These are phyloP conservation scores for Polymixis lichenea DNA, from an alignment of 2,888 invertebrate species.

Conservation along the genomic window DNA sequence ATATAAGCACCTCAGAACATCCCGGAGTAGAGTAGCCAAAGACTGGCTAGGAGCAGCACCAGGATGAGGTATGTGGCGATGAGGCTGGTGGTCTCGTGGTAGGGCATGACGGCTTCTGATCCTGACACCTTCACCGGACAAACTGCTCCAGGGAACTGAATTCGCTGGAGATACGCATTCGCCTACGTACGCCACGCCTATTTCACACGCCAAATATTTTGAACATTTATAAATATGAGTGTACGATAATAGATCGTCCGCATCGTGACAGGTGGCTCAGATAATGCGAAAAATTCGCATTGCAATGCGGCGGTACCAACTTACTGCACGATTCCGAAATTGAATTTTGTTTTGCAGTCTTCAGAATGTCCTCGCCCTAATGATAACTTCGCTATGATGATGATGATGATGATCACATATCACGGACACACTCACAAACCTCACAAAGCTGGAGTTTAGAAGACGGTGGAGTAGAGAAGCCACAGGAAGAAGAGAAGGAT, in stretches of 20 bases:
- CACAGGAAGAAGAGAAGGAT: constrained; percentile 92
- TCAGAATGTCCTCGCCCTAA: background rate
- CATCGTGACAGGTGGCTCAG: constrained; percentile 75
- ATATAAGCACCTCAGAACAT: constrained; percentile 86
- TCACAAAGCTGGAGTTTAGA: constrained; percentile 72
- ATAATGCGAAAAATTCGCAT: constrained; percentile 59
- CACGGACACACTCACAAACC: constrained; percentile 60
- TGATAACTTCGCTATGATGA: background rate
- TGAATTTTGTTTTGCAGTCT: background rate
- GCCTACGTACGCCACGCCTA: constrained; percentile 80
- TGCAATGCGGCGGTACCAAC: constrained; percentile 11
- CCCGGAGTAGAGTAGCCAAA: constrained; percentile 93
- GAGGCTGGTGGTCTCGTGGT: constrained; percentile 92
- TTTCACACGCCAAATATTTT: constrained; percentile 71
- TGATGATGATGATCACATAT: constrained; percentile 9
- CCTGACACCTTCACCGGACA: constrained; percentile 82
- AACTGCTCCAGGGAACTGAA: constrained; percentile 83
- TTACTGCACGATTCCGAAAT: constrained; percentile 2
- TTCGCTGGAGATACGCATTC: constrained; percentile 71
- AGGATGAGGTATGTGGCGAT: constrained; percentile 93
- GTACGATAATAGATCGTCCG: constrained; percentile 74
- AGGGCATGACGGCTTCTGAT: constrained; percentile 84
- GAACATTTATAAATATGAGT: constrained; percentile 83
- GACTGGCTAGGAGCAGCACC: constrained; percentile 91
- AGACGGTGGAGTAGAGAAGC: constrained; percentile 92